Evolutionary conservation across 2,113 vertebrate species (phyloP), one percentile per base, ranked within the genome.

Genomic region (Mungos mungo): DNA sequence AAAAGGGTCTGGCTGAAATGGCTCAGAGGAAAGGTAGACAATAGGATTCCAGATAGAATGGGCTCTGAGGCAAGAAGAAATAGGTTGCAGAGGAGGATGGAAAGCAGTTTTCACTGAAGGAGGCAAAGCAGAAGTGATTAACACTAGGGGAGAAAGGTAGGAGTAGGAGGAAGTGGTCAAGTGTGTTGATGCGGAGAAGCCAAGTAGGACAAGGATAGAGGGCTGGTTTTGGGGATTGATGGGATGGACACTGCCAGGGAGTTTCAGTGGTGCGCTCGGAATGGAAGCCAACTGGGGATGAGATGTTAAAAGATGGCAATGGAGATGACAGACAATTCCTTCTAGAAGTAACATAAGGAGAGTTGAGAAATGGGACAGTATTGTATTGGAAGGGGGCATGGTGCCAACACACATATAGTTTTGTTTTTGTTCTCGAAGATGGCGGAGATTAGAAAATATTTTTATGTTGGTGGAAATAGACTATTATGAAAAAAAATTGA

Each of bases 61-160:
- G n/a, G 6, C 79, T 65, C 27, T 3, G 79, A 33, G 27, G 65
- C 21, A 19, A 54, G 2, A n/a, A 66, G 35, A 71, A 27, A 38
- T 1, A 27, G 72, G 3, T 68, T 8, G 11, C 41, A 66, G 83
- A 52, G 6, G n/a, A 69, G 12, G 11, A 21, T 11, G 79, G 29
- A 31, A n/a, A 66, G 45, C 52, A 11, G 27, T 18, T 63, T 2
- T 33, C 25, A 5, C 0, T 4, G 23, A 38, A 19, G 74, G 1
- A 69, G 41, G n/a, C 4, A 15, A 21, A 47, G 23, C 35, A 35
- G 86, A 35, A 12, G 16, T 18, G 21, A 4, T 2, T 25, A 19
- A 14, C 0, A 0, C 27, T 21, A 25, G 60, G 52, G 72, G 86
- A 60, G 72, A 25, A 38, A 12, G 16, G 0, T 3, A 19, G 25